phyloP scores from a whole-genome alignment of 2,888 invertebrate genomes.

The Papilio gigon region DNA sequence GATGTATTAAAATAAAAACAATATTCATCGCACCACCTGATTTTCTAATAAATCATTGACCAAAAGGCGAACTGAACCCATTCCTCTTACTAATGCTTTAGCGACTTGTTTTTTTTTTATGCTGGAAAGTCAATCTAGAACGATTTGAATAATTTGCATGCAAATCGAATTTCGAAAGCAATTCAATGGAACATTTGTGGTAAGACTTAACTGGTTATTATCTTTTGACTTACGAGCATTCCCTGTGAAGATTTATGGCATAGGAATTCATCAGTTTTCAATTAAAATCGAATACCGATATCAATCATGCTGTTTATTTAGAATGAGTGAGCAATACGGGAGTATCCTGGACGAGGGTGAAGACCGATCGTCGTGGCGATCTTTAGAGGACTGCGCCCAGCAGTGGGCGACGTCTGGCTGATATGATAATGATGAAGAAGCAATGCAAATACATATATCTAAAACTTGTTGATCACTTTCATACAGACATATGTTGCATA shows the following conservation, averaged over 20 bases:
- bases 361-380: too few relatives aligned
- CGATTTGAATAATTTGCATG: slow-evolving; percentile 77
- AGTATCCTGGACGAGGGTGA: too few relatives aligned
- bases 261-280: slow-evolving; percentile 7
- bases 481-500: too few relatives aligned
- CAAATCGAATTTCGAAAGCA: slow-evolving; percentile 76
- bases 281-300: slow-evolving; percentile 4
- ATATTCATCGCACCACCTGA: neutral
- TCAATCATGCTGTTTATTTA: slow-evolving; percentile 7
- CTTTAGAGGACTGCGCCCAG: too few relatives aligned
- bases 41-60: neutral
- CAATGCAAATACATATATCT: too few relatives aligned
- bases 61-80: neutral
- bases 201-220: slow-evolving; percentile 55
- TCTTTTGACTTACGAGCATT: slow-evolving; percentile 20
- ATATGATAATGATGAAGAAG: too few relatives aligned
- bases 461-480: too few relatives aligned
- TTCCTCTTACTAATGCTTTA: slow-evolving; percentile 51
- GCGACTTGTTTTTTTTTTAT: slow-evolving; percentile 49
- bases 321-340: neutral
- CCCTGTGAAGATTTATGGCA: slow-evolving; percentile 1
- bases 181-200: slow-evolving; percentile 70
- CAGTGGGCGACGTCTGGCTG: too few relatives aligned
- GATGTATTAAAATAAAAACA: neutral
- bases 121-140: slow-evolving; percentile 67